Evolutionary conservation across 2,797 vertebrate genomes (phyloP), one percentile per base, ranked within the genome.

Genomic region (Notolepis coatsorum): DNA sequence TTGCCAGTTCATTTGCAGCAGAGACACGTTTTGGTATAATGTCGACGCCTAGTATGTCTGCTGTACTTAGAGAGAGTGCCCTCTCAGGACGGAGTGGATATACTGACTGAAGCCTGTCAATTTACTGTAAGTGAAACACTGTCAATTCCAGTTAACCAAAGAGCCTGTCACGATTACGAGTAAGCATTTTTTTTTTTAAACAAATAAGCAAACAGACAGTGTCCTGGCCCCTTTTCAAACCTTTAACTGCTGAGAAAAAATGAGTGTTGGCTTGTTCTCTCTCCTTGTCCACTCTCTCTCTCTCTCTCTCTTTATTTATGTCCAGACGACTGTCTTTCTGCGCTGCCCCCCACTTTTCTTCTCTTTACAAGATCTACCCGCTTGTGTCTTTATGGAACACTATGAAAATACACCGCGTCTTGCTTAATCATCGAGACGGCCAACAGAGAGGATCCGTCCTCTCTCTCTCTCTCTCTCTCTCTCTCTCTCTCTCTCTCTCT

Each of bases 401-500:
- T 80, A 88, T 81, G 80, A 91, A 92, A 91, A 92, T 86, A 90
- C 78, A 89, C 87, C 71, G 62, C 20, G 62, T 86, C 80, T 84
- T 64, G 70, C 84, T 87, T 90, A 85, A 91, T 91, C 86, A 84
- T 90, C 84, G 68, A 77, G 78, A 75, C 52, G 82, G 61, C 30
- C 65, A 9, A 65, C 75, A 84, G 85, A 89, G 75, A 78, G 72
- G 43, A 80, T 81, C 82, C 88, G 67, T 75, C n/a, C n/a, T n/a
- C n/a, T n/a, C n/a, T n/a, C n/a, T n/a, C n/a, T n/a, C n/a, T n/a
- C n/a, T n/a, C n/a, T n/a, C n/a, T n/a, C n/a, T n/a, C n/a, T n/a
- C n/a, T n/a, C n/a, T n/a, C n/a, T n/a, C n/a, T n/a, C n/a, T n/a
- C n/a, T n/a, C n/a, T n/a, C n/a, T n/a, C n/a, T n/a, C n/a, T 81